Conservation (phyloP, 2,888 invertebrate species). For the Philopedon plagiatum region DNA sequence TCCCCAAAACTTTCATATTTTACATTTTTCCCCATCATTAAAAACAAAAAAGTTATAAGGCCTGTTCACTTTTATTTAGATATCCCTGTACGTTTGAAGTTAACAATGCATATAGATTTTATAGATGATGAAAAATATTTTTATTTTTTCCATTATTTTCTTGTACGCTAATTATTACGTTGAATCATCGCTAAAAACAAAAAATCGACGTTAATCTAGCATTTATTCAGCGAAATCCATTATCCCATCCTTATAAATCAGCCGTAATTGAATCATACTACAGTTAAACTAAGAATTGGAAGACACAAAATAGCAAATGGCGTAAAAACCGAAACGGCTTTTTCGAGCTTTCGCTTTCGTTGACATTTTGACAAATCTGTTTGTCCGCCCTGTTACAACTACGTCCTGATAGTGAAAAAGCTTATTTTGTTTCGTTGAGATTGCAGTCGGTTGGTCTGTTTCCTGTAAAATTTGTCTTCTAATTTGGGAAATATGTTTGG, state of each 20-base stretch:
- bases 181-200: not conserved
- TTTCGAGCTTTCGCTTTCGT: constrained; percentile 50
- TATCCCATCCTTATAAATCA: constrained; percentile 44
- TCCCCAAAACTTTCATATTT: no score
- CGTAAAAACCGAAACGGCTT: constrained; percentile 36
- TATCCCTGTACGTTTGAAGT: no score
- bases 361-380: constrained; percentile 66
- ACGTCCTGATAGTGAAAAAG: constrained; percentile 41
- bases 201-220: not conserved
- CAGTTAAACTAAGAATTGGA: constrained; percentile 43
- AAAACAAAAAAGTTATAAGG: no score
- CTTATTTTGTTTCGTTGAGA: constrained; percentile 38
- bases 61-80: no score
- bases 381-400: constrained; percentile 52
- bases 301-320: constrained; percentile 44
- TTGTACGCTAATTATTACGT: not conserved
- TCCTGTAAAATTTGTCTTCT: constrained; percentile 34
- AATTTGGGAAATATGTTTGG: constrained; percentile 17
- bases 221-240: constrained; percentile 35
- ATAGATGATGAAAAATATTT: no score
- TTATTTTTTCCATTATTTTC: no score
- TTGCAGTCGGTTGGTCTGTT: constrained; percentile 20
- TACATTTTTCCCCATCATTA: no score
- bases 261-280: constrained; percentile 44
- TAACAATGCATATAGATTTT: no score